Base-by-base conservation (phyloP, 2,888 invertebrate genomes). In the Pegoplata infirma region DNA sequence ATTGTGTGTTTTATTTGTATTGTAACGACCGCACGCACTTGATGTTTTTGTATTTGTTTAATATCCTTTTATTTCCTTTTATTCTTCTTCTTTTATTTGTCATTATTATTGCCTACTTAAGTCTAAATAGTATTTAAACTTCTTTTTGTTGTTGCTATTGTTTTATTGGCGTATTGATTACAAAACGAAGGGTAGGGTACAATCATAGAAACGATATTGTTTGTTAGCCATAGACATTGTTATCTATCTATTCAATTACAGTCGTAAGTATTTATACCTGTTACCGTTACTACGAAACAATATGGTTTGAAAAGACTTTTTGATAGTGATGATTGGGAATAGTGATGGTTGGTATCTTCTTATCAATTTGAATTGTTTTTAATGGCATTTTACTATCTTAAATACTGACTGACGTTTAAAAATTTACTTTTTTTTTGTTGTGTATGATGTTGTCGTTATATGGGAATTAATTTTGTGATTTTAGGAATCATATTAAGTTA, bases 11-110 rank as follows among this genome's bases (percentile, higher is more conserved):
- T 28, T 72, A 58, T 72, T 67, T 77, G 44, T 72, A 8, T 77
- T 51, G 44, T 49, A n/a, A n/a, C 61, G 56, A 77, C 72, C 77
- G 77, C 77, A 72, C 63, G 67, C 77, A 77, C 67, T 21, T 63
- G 63, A 68, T 66, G 47, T 25, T 55, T 21, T 49, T 36, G 32
- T 51, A 16, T 55, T 2, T 25, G 17, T 47, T 12, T 14, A n/a
- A 21, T 44, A 67, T 67, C 40, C 61, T 67, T 61, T 61, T 63
- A 14, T 5, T 21, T 49, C 19, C 4, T 3, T 47, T 5, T 36
- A n/a, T 14, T 10, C n/a, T 12, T 40, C n/a, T 36, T 16, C 23
- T 44, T 7, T 23, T 32, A 47, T 55, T 47, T 55, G 19, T n/a
- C 10, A 16, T 28, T 59, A 44, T 58, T 47, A 59, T 71, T 67